Conservation (phyloP, 2,888 invertebrate species). For the Drosophila pseudotalamancana region DNA sequence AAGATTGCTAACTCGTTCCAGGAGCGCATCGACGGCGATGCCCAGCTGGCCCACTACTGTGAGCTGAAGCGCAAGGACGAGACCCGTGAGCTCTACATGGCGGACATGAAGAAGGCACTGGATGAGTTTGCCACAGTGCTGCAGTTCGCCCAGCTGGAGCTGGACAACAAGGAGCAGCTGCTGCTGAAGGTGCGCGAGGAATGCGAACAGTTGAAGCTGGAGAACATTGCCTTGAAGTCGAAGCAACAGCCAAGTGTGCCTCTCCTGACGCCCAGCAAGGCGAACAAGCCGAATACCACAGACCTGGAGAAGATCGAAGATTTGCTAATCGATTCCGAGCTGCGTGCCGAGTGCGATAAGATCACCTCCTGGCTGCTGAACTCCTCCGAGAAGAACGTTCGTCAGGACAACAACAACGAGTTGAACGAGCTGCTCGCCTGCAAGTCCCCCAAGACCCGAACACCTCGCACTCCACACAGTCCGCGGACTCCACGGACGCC, state of each 20-base stretch:
- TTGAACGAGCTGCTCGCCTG: conserved; percentile 74
- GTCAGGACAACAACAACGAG: conserved; percentile 75
- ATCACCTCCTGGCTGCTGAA: conserved; percentile 82
- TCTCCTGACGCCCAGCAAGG: conserved; percentile 63
- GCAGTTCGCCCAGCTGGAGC: conserved; percentile 83
- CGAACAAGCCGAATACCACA: conserved; percentile 79
- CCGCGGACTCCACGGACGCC: conserved; percentile 76
- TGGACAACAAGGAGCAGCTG: conserved; percentile 83
- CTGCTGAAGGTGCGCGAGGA: conserved; percentile 81
- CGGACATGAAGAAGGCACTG: conserved; percentile 84
- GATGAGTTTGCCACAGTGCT: conserved; percentile 84
- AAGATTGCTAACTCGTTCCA: conserved; percentile 85
- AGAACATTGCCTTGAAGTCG: conserved; percentile 83
- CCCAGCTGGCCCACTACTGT: conserved; percentile 83
- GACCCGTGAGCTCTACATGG: conserved; percentile 83
- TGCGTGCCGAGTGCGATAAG: conserved; percentile 82
- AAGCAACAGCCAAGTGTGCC: conserved; percentile 69
- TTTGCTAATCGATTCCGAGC: conserved; percentile 78
- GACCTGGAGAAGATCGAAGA: conserved; percentile 82
- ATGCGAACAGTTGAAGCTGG: conserved; percentile 83
- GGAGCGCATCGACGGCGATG: conserved; percentile 83
- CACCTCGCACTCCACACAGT: conserved; percentile 65
- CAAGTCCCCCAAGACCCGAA: conserved; percentile 66
- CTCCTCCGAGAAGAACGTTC: conserved; percentile 77
- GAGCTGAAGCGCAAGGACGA: conserved; percentile 84